Percentiles rank a stretch among this genome's conserved stretches.
Evolutionary conservation across 2,888 invertebrate genomes (phyloP).

Genomic region (Laspeyria flexula): DNA sequence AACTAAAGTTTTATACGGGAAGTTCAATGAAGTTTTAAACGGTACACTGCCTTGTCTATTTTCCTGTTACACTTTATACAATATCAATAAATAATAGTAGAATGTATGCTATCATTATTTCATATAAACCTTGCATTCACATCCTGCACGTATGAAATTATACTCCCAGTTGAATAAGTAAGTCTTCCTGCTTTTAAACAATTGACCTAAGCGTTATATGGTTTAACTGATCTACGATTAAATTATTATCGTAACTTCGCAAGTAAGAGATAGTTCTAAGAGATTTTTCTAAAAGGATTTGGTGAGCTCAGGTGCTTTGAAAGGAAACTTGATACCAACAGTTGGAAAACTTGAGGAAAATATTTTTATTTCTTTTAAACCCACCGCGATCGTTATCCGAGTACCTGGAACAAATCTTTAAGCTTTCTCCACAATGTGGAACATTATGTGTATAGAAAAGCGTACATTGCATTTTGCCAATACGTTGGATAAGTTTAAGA

Average conservation of each 20-base stretch:
- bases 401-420: conserved; percentile 1
- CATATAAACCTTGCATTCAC: conserved; percentile 39
- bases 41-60: conserved; percentile 1
- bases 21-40: conserved; percentile 4
- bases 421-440: conserved; percentile 6
- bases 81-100: conserved; percentile 24
- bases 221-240: background rate
- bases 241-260: background rate
- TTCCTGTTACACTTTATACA: conserved; percentile 12
- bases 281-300: conserved; percentile 1
- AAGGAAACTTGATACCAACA: conserved; percentile 3
- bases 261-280: background rate
- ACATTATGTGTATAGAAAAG: conserved; percentile 4
- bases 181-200: conserved; percentile 54
- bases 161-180: conserved; percentile 39
- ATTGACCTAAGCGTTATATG: conserved; percentile 28
- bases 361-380: conserved; percentile 8
- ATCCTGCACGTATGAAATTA: conserved; percentile 41
- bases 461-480: conserved; percentile 8
- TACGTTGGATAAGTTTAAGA: conserved; percentile 24
- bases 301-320: conserved; percentile 7
- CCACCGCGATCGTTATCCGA: background rate
- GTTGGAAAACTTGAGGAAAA: conserved; percentile 4
- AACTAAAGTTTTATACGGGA: background rate
- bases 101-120: conserved; percentile 44